A percentile compares a stretch with the other conserved stretches of the same genome.
Evolutionary conservation across 2,113 vertebrate genomes (phyloP).

Genomic region (Gadus macrocephalus): DNA sequence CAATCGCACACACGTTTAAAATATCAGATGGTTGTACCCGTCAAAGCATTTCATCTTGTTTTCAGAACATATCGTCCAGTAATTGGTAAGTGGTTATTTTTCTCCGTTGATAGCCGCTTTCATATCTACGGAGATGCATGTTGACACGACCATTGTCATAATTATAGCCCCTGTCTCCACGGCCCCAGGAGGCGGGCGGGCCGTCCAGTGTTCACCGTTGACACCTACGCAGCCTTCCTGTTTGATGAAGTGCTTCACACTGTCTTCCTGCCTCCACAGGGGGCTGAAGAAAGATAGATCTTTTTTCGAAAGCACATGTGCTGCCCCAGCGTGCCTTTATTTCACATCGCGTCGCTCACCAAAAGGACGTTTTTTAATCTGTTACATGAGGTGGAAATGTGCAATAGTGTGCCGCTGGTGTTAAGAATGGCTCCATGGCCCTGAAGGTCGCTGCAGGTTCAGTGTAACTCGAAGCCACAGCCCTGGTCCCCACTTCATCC

Average conservation of each 20-base stretch:
- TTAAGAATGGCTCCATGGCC: constrained; percentile 1
- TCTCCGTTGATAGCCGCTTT: constrained; percentile 16
- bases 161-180: constrained; percentile 7
- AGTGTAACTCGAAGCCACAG: constrained; percentile 4
- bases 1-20: constrained; percentile 12
- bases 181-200: not conserved
- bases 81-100: constrained; percentile 5
- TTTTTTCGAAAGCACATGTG: not conserved
- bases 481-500: constrained; percentile 25
- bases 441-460: constrained; percentile 16
- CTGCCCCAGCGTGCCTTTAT: not conserved
- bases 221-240: constrained; percentile 19
- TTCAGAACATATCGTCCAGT: constrained; percentile 2
- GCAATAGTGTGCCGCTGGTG: constrained; percentile 1
- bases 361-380: not conserved
- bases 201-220: not conserved
- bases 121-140: constrained; percentile 19
- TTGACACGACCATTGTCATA: constrained; percentile 18
- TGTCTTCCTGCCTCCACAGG: constrained; percentile 21
- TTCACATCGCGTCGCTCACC: not conserved
- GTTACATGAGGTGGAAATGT: not conserved
- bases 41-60: constrained; percentile 36
- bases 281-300: not conserved
- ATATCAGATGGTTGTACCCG: constrained; percentile 40
- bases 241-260: constrained; percentile 34